Evolutionary conservation across 2,113 vertebrate species (phyloP), one percentile per base, ranked within the genome.

Genomic region (Thunnus maccoyii): DNA sequence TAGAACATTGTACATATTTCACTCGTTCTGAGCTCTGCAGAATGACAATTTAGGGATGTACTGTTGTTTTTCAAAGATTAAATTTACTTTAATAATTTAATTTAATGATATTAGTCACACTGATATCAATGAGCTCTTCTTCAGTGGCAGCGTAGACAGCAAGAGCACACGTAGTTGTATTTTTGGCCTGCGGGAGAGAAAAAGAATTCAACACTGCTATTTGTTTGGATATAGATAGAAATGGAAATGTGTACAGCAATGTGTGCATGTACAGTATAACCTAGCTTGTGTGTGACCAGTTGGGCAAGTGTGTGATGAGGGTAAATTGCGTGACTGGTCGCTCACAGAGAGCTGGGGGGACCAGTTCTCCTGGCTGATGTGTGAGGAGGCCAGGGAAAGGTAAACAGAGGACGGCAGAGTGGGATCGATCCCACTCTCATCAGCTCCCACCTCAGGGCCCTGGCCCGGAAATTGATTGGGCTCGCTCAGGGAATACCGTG

Each of bases 371-470:
- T 62, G 64, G 68, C 74, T 78, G 72, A 83, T 83, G 86, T 86
- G 79, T 76, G 71, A 67, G 84, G 58, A 74, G 80, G 64, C 78
- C 27, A n/a, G 4, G 83, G 81, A 78, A 85, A 90, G 78, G 86
- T 90, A 93, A 92, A 93, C 91, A 91, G 86, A 87, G 83, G 87
- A 89, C 71, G 83, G 80, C 85, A 85, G 86, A 83, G 86, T 83
- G 82, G 73, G 93, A 95, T 95, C 93, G 94, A 95, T 95, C 90
- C 81, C 69, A 76, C 84, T 89, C 90, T 93, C 92, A 91, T 92
- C 91, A 94, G 87, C 77, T 91, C 88, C 90, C 86, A 93, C 93
- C 93, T 93, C 81, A 61, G 88, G 92, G 91, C 88, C 81, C 76
- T 2, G 72, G 82, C 80, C 52, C 57, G 77, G 86, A 87, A 88